phyloP scores from a whole-genome alignment of 2,888 invertebrate genomes.

The Folsomia manolachei region DNA sequence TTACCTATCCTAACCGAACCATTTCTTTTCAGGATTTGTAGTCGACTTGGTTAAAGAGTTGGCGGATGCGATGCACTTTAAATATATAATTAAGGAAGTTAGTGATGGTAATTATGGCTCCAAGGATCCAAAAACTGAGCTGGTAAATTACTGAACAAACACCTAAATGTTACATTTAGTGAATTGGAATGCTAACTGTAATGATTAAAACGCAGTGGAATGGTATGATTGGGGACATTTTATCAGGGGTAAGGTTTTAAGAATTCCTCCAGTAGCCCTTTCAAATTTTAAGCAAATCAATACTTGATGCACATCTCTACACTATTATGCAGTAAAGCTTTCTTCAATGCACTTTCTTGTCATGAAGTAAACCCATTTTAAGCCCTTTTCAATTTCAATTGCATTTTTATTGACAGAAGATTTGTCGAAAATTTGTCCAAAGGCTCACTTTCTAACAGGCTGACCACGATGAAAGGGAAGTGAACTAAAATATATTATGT shows the following conservation, averaged over 20 bases:
- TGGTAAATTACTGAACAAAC: not conserved
- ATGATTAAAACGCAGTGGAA: slow-evolving; percentile 87
- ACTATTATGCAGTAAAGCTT: not conserved
- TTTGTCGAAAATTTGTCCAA: slow-evolving; percentile 6
- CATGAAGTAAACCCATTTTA: not conserved
- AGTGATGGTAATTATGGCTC: slow-evolving; percentile 86
- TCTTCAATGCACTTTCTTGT: not conserved
- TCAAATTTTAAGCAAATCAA: no score
- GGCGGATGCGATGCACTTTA: slow-evolving; percentile 76
- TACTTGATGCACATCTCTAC: not conserved
- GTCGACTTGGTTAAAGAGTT: slow-evolving; percentile 59
- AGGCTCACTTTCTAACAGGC: slow-evolving; percentile 5
- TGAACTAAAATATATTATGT: slow-evolving; percentile 16
- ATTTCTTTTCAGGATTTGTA: slow-evolving; percentile 59
- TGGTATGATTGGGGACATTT: slow-evolving; percentile 82
- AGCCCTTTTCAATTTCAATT: not conserved
- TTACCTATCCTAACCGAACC: no score
- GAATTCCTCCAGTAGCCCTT: not conserved
- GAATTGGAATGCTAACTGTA: not conserved
- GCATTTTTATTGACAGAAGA: not conserved
- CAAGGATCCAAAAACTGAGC: slow-evolving; percentile 62
- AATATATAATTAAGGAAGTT: slow-evolving; percentile 79
- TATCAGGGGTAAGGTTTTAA: slow-evolving; percentile 68
- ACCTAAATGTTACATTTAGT: not conserved
- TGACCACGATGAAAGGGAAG: slow-evolving; percentile 17